Base-by-base conservation (phyloP, 2,888 invertebrate genomes). In the Diaperis boleti region DNA sequence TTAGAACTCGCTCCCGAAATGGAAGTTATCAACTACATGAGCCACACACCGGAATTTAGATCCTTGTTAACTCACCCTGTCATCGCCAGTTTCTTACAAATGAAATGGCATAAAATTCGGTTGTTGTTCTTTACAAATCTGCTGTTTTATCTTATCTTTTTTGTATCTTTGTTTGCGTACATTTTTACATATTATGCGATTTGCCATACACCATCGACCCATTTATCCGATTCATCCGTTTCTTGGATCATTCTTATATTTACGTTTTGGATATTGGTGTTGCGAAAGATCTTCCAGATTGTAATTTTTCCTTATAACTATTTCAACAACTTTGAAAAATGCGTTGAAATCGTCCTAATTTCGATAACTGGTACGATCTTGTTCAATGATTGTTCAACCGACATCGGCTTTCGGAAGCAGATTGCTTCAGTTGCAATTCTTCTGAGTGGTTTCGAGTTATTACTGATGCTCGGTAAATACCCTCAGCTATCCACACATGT, bases 41-140 rank as follows among this genome's bases (percentile, higher is more conserved):
- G 91, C 49, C 83, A 85, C 69, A 86, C 89, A 33, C 85, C 86
- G 66, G 89, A 90, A 62, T 82, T 92, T 60, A 85, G 87, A 14
- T 87, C 89, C 63, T 81, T 94, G 22, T 79, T 94, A 11, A 90
- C 88, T 70, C 93, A 94, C 82, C 93, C 93, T 0, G 84, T 93
- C 0, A 86, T 93, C 42, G 89, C 91, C 0, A 92, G 92, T 69
- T 94, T 93, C 72, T 80, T 94, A 2, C 89, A 90, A 71, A 83
- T 94, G 61, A 94, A 94, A 78, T 94, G 93, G 92, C 88, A 90
- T 77, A 84, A 89, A 64, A 88, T 94, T 66, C 88, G 90, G 57
- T 85, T 87, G 67, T 83, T 92, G 26, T 91, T 92, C 74, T 90
- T 87, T 68, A 82, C 88, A 1, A 93, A 93, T 74, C 86, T 93